phyloP scores from a whole-genome alignment of 2,888 invertebrate genomes.

The Melanchra persicariae region DNA sequence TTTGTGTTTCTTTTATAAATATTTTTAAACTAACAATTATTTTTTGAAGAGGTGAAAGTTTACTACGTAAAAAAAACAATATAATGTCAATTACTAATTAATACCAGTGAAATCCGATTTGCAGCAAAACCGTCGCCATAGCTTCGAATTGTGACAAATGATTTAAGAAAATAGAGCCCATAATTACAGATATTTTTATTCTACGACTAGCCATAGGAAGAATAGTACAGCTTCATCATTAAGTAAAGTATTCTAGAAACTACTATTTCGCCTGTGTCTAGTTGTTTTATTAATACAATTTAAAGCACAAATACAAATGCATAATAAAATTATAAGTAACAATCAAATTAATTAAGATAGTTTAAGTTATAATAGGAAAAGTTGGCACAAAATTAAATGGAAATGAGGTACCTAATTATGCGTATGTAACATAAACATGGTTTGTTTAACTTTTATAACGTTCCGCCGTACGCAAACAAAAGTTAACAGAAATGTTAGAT shows the following conservation, averaged over 20 bases:
- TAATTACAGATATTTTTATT: slow-evolving; percentile 10
- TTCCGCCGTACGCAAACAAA: slow-evolving; percentile 54
- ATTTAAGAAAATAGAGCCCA: slow-evolving; percentile 26
- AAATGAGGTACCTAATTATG: slow-evolving; percentile 54
- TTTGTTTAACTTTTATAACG: slow-evolving; percentile 48
- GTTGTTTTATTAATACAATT: slow-evolving; percentile 24
- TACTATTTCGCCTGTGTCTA: slow-evolving; percentile 11
- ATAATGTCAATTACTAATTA: slow-evolving; percentile 6
- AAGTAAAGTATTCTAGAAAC: slow-evolving; percentile 16
- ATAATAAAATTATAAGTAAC: slow-evolving; percentile 31
- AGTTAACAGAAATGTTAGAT: slow-evolving; percentile 58
- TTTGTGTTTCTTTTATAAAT: slow-evolving; percentile 6
- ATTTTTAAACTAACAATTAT: not conserved
- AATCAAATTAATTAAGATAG: slow-evolving; percentile 48
- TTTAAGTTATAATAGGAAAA: slow-evolving; percentile 42
- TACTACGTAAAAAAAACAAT: not conserved
- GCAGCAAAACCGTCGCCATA: not conserved
- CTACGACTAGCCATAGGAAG: not conserved
- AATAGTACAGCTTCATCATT: not conserved
- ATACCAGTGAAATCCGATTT: slow-evolving; percentile 27
- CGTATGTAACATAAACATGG: slow-evolving; percentile 51
- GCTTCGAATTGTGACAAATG: not conserved
- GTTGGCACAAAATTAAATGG: slow-evolving; percentile 47
- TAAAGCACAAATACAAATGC: slow-evolving; percentile 41
- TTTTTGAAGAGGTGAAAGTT: not conserved